Base-by-base conservation (phyloP, 2,888 invertebrate species). In the Andrena trimmerana region DNA sequence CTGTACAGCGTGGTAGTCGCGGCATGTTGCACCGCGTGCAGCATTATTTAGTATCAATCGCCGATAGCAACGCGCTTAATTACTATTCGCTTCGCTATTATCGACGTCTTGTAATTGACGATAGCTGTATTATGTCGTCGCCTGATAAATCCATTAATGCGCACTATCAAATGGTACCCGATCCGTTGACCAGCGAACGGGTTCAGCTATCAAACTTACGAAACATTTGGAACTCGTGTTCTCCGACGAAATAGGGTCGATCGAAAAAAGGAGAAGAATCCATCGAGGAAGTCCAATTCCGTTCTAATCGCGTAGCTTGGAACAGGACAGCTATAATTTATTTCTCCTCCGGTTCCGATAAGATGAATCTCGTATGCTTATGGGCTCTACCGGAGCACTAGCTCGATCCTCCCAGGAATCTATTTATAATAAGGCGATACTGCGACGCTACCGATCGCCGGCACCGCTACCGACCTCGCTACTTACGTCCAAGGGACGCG, bases 381-480 rank as follows among this genome's bases (percentile, higher is more conserved):
- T 68, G 77, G 81, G 66, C 60, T 27, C 16, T 70, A 74, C 70
- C 78, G 57, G 4, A 10, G 74, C 73, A 73, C 79, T 54, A 68
- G 74, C 72, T 68, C 81, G 82, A 80, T 68, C 82, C 84, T 74
- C 85, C 87, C 84, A 88, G 81, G 87, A 86, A 87, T 90, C 89
- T 90, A 90, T 90, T 91, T 90, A 91, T 91, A 91, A 91, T 91
- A 91, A 91, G 87, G 57, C 81, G 82, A 84, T 81, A 74, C 81
- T 68, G 83, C 83, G 80, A 82, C 75, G 82, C 84, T 84, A 88
- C 85, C 76, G 86, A 86, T 79, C 85, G 79, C 68, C 71, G 82
- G 77, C 80, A 74, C 80, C 60, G 73, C 83, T 84, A 81, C 80
- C 84, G 67, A 65, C 78, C 65, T 79, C 83, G 86, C 81, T 87